These are phyloP conservation scores for Nomada lathburiana DNA, from an alignment of 2,888 invertebrate genomes.

Conservation along the genomic window DNA sequence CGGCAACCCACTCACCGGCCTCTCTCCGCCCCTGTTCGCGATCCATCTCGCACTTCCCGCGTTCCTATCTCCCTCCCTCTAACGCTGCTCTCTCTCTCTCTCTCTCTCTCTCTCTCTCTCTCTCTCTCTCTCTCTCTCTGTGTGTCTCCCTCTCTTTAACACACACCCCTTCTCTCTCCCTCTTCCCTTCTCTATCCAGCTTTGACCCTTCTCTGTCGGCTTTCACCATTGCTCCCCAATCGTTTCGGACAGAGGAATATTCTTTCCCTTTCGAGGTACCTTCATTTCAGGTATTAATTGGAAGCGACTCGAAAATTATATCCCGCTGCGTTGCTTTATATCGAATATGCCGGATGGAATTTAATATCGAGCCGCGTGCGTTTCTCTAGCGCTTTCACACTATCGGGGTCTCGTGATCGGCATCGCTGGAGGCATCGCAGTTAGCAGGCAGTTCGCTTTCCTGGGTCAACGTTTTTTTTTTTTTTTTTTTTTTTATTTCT, in stretches of 20 bases:
- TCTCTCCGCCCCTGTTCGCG: constrained; percentile 24
- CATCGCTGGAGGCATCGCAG: constrained; percentile 54
- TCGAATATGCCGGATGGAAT: constrained; percentile 70
- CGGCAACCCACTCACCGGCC: constrained; percentile 58
- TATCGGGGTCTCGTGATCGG: constrained; percentile 48
- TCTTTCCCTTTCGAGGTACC: constrained; percentile 67
- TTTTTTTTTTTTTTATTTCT: constrained; percentile 57
- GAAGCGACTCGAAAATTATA: constrained; percentile 76
- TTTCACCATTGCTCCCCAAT: constrained; percentile 42
- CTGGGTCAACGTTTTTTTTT: constrained; percentile 35
- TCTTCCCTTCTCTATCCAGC: constrained; percentile 19
- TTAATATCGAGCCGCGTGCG: constrained; percentile 61
- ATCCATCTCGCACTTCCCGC: constrained; percentile 44
- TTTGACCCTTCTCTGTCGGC: constrained; percentile 27
- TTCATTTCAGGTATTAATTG: constrained; percentile 77
- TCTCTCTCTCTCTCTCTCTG: constrained; percentile 20
- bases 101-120: not conserved
- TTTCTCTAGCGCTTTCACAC: constrained; percentile 58
- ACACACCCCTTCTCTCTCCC: constrained; percentile 3
- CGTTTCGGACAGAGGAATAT: constrained; percentile 55
- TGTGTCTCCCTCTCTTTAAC: constrained; percentile 4
- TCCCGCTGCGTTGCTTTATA: constrained; percentile 70
- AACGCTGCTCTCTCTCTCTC: constrained; percentile 26
- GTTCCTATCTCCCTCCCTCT: constrained; percentile 32
- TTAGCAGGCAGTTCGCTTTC: constrained; percentile 54